Evolutionary conservation across 2,113 vertebrate species (phyloP), one percentile per base, ranked within the genome.

Genomic region (Corvus hawaiiensis): DNA sequence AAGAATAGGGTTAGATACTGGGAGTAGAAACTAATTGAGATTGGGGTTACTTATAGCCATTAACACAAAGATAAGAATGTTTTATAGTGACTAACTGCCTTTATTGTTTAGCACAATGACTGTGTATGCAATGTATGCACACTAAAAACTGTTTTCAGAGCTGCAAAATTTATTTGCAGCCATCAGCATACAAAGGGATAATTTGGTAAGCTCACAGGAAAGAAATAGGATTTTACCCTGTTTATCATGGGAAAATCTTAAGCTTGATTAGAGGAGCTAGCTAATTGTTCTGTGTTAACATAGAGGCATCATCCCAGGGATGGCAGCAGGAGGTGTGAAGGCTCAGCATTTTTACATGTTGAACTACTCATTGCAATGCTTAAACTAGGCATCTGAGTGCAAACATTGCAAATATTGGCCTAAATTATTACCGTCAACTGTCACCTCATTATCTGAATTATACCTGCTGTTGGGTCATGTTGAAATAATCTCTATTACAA

Each of bases 321-420:
- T 86, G 73, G 35, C 90, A 92, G 79, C 7, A 0, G 88, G 73
- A 86, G n/a, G 32, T 84, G 43, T 84, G 73, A 94, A 90, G 43
- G 56, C 85, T 96, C 90, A 94, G 88, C 79, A 58, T 74, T 93
- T 96, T 87, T 72, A 37, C 56, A 35, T 48, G 54, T 84, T 77
- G 77, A 89, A 37, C 78, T 59, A 76, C 67, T 76, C 71, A 54
- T 20, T 89, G 41, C 28, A 33, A 64, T 0, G 1, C 52, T 77
- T 90, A 80, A 92, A 90, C 88, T 90, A 87, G 69, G 26, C 73
- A 90, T 90, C 79, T 61, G 76, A 95, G 54, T 88, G 62, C 82
- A 84, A 94, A 94, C 86, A 92, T 91, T 94, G 87, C 78, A 97
- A 96, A 94, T 88, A 82, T 81, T 94, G 93, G 85, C 80, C 83